Conservation (phyloP, 2,888 invertebrate genomes). For the Rotaria socialis region DNA sequence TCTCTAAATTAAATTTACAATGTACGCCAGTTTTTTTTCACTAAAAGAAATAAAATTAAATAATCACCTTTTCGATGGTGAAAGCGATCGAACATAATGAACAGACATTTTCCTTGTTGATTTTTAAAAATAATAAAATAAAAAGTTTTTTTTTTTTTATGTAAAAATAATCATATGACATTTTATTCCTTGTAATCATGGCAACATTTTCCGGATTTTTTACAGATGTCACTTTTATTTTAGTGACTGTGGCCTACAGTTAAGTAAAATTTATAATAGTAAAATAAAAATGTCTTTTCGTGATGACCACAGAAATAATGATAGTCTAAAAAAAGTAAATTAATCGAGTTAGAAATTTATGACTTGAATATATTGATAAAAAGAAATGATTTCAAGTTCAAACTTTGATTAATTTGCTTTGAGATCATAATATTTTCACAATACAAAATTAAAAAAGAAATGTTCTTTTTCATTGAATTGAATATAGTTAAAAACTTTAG, state of each 20-base stretch:
- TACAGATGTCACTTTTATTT: background rate
- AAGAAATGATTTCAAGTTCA: background rate
- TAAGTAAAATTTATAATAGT: background rate
- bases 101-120: background rate
- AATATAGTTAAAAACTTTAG: too few species aligned
- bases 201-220: background rate
- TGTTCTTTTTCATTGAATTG: too few species aligned
- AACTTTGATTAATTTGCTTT: background rate
- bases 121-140: background rate
- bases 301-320: background rate
- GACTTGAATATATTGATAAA: background rate
- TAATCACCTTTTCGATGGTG: background rate
- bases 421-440: too few species aligned
- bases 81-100: background rate
- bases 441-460: too few species aligned
- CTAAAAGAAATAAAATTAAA: background rate
- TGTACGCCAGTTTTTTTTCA: too few species aligned
- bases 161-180: too few species aligned
- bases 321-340: background rate
- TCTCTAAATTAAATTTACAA: background rate
- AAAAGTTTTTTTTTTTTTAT: background rate
- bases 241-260: background rate
- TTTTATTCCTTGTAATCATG: background rate
- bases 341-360: background rate
- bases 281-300: background rate